A percentile compares a stretch with the other conserved stretches of the same genome.
Evolutionary conservation across 2,888 invertebrate species (phyloP).

Genomic region (Metalampra italica): DNA sequence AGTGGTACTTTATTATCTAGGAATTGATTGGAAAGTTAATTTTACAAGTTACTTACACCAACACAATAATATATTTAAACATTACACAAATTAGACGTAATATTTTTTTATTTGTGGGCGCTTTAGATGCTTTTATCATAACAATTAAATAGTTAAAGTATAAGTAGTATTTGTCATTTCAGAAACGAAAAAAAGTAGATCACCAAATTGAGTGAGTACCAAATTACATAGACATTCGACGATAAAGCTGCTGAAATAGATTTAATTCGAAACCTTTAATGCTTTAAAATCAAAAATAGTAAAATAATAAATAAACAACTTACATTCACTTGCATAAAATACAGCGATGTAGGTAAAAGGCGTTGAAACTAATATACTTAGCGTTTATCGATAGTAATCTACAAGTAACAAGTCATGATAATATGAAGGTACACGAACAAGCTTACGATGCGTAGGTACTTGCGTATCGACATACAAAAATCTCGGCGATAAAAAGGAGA

Average conservation of each 20-base stretch:
- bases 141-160: no score
- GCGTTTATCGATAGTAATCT: conserved; percentile 40
- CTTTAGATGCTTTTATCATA: no score
- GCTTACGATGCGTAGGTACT: conserved; percentile 26
- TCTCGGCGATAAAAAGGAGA: conserved; percentile 66
- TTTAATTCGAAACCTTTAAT: no score
- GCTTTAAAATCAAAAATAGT: background rate
- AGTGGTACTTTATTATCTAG: background rate
- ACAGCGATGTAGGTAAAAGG: conserved; percentile 14
- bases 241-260: no score
- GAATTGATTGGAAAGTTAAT: background rate
- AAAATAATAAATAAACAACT: background rate
- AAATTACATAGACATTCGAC: no score
- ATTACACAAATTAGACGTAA: no score
- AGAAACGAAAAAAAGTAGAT: no score
- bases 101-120: no score
- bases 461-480: conserved; percentile 65
- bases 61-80: no score
- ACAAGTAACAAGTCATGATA: conserved; percentile 35
- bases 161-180: no score
- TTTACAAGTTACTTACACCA: no score
- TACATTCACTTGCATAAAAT: background rate
- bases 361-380: conserved; percentile 41
- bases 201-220: no score
- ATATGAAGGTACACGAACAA: conserved; percentile 29